Conservation (phyloP, 2,113 vertebrate genomes). For the Pterocles burchelli region DNA sequence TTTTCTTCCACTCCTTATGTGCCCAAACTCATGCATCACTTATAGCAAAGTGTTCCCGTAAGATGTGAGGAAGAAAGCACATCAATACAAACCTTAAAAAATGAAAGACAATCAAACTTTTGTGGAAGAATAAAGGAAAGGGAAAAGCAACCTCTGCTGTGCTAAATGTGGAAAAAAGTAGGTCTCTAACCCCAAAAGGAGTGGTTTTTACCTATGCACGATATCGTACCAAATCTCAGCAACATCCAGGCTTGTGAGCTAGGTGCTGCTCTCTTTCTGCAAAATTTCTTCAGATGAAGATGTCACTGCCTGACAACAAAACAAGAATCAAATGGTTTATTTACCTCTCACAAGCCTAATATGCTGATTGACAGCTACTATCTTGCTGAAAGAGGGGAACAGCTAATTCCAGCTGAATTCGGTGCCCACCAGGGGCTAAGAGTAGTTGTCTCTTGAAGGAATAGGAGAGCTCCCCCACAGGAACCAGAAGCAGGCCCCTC, state of each 20-base stretch:
- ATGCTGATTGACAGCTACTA: neutral
- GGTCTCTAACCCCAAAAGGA: neutral
- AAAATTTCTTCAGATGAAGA: neutral
- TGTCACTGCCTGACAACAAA: neutral
- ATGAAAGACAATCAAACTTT: neutral
- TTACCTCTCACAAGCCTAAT: neutral
- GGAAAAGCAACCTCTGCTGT: neutral
- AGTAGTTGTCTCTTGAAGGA: neutral
- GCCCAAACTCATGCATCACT: neutral
- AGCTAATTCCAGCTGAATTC: neutral
- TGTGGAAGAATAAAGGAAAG: neutral
- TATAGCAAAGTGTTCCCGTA: fast-evolving
- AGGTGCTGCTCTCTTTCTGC: neutral
- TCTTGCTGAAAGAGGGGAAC: neutral
- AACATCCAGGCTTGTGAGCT: neutral
- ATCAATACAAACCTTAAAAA: neutral
- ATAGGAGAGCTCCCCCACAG: neutral
- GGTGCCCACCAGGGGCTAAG: neutral
- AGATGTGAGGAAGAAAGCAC: neutral
- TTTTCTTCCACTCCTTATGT: neutral
- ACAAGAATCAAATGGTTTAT: neutral
- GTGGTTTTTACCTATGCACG: neutral
- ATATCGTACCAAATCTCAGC: neutral
- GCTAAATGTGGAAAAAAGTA: neutral
- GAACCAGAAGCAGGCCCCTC: neutral